These are phyloP conservation scores for Podarcis raffonei DNA, from an alignment of 2,113 vertebrate genomes.

Conservation along the genomic window DNA sequence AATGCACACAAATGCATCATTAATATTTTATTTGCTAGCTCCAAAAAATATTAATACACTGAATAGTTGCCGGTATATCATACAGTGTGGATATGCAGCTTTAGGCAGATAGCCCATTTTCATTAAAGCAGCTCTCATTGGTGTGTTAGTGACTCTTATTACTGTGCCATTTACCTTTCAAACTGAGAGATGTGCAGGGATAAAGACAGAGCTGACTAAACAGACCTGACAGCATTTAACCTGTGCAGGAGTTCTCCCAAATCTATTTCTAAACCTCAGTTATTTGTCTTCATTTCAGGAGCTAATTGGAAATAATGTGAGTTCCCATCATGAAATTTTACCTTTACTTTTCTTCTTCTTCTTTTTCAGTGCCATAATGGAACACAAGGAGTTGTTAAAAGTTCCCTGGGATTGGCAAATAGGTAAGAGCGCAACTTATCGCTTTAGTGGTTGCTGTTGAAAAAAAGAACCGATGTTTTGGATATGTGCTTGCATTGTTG, in stretches of 20 bases:
- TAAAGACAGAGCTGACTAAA: constrained; percentile 33
- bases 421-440: constrained; percentile 78
- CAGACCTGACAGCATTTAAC: constrained; percentile 40
- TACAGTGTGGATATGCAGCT: neutral
- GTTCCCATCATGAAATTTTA: constrained; percentile 42
- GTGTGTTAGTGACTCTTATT: constrained; percentile 9
- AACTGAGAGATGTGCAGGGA: neutral
- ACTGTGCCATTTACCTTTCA: constrained; percentile 42
- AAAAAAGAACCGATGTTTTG: neutral
- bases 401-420: constrained; percentile 98
- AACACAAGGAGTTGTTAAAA: constrained; percentile 95
- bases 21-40: constrained; percentile 35
- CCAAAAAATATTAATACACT: constrained; percentile 33
- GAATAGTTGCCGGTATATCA: neutral
- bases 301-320: constrained; percentile 41
- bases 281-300: constrained; percentile 46
- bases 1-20: constrained; percentile 31
- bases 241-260: constrained; percentile 32
- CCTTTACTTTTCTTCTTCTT: constrained; percentile 64
- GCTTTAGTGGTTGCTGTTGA: constrained; percentile 15
- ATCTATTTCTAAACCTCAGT: constrained; percentile 3
- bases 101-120: neutral
- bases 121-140: constrained; percentile 31
- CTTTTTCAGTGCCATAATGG: constrained; percentile 88
- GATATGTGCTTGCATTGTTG: neutral